Base-by-base conservation (phyloP, 1,140 invertebrate genomes). In the Leptopilina boulardi region DNA sequence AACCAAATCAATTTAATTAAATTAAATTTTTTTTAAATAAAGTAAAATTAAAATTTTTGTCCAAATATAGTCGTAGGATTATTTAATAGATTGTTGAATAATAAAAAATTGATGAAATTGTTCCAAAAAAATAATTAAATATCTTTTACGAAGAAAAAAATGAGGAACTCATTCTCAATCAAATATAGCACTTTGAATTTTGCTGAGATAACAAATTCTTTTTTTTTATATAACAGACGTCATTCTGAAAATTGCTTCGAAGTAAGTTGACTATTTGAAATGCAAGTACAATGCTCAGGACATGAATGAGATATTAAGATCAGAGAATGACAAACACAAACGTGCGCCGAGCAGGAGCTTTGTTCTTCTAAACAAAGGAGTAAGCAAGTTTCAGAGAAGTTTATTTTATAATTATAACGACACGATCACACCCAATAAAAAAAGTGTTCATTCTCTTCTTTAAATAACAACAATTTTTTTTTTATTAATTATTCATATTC, bases 311-410 rank as follows among this genome's bases (percentile, higher is more conserved):
- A 66, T 66, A 66, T 66, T 66, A 66, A 34, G 59, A 66, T 66
- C 59, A 4, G 26, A 30, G 59, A 66, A 66, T 66, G 59, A 66
- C 59, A 66, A 66, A 30, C 59, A 66, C 15, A 18, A 51, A 18
- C 15, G 13, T 8, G 26, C 23, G 30, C 5, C 34, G 34, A 66
- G 21, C 11, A 66, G 59, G n/a, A 66, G 23, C 34, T 70, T 26
- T 21, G 21, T 34, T 11, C 41, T 78, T 82, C 77, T 71, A 38
- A 21, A 30, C 23, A 42, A 81, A 77, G 26, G 71, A 71, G 51
- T 74, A 80, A 3, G 44, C 21, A 54, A 23, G 19, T 72, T 72
- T 18, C 15, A 82, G 21, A 13, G 19, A 34, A 66, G 59, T 66
- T 66, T 6, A 26, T 34, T 30, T 38, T 66, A 10, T 34, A 66